Base-by-base conservation (phyloP, 2,888 invertebrate genomes). In the Aleiodes alternator region DNA sequence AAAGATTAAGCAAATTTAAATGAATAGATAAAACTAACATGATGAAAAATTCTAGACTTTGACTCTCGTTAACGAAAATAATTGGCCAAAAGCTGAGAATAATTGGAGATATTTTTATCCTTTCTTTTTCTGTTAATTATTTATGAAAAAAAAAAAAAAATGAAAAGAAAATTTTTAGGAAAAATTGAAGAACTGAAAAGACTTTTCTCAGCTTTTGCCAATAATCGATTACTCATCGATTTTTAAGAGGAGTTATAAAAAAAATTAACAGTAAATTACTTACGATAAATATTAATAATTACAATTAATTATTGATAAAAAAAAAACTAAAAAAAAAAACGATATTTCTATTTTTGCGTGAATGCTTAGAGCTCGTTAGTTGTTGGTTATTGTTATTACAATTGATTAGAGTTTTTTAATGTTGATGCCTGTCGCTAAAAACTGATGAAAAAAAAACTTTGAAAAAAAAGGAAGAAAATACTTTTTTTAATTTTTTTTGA, bases 371-470 rank as follows among this genome's bases (percentile, higher is more conserved):
- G 87, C 83, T 87, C 87, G 88, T 88, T 88, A 87, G 87, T 87
- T 88, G 88, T 88, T 88, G 87, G 86, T 87, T 87, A 87, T 88
- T 88, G 88, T 88, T 88, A 87, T 88, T 86, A 87, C 84, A 69
- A 57, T 86, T 87, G 83, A 86, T 84, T 86, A 88, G 87, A 87
- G 86, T 86, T 85, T 88, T 64, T 87, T 85, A 86, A 87, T 87
- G 87, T 88, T 87, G 64, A 86, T 82, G 82, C 83, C 80, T 86
- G 82, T 83, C 84, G 81, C 82, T 43, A 43, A 43, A 43, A 43
- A 43, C 43, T 43, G 43, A 43, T 43, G 43, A 43, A 43, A 43
- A 5, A 34, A 34, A 34, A 23, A 23, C 23, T 34, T 43, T 7
- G 43, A 80, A 81, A 80, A 80, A 81, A 80, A 77, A 78, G 80